phyloP scores from a whole-genome alignment of 2,113 vertebrate species.

The Indicator indicator region DNA sequence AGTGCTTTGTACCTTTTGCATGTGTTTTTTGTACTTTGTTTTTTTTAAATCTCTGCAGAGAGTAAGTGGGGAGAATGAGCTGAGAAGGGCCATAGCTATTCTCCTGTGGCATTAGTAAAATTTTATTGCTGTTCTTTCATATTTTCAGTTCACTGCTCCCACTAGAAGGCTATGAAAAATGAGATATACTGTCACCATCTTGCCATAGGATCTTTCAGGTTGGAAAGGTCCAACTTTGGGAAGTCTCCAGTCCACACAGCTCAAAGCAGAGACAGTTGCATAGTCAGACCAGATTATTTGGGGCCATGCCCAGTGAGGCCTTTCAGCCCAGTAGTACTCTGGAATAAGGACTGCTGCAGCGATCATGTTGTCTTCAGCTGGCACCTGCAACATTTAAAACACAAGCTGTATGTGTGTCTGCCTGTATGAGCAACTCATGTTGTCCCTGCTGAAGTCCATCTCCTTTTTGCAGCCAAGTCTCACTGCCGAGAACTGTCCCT shows the following conservation, averaged over 20 bases:
- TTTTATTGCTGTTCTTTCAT: neutral
- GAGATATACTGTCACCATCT: neutral
- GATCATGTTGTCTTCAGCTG: neutral
- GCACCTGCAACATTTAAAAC: neutral
- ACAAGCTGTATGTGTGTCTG: neutral
- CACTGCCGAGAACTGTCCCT: neutral
- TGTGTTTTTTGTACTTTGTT: neutral
- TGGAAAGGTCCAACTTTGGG: neutral
- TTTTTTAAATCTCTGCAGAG: neutral
- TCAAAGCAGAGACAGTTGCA: neutral
- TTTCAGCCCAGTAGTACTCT: neutral
- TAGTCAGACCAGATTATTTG: neutral
- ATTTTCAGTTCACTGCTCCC: neutral
- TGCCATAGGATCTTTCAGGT: neutral
- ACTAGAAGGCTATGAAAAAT: neutral
- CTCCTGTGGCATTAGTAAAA: accelerated
- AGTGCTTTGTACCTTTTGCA: neutral
- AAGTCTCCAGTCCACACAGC: neutral
- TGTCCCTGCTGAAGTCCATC: neutral
- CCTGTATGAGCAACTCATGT: neutral
- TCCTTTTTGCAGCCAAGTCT: conserved; percentile 17
- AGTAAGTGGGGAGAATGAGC: neutral
- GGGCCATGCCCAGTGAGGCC: neutral
- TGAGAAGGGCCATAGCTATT: neutral
- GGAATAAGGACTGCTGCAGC: neutral